Evolutionary conservation across 2,888 invertebrate genomes (phyloP), one percentile per base, ranked within the genome.

Genomic region (Aplocera efformata): DNA sequence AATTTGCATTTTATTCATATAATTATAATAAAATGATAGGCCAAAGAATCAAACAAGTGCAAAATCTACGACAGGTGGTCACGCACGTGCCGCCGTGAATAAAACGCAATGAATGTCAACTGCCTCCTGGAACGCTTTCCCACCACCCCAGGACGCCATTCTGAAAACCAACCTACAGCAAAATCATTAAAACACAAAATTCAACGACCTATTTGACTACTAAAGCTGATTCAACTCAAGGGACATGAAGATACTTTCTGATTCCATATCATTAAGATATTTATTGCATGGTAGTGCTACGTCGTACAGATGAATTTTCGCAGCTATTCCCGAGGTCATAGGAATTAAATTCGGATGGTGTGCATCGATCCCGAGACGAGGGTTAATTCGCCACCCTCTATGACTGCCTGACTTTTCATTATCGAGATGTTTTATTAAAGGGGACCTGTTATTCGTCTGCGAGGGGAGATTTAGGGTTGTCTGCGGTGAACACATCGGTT

Each of bases 341-440:
- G 63, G 70, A 66, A 55, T 69, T 64, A 75, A 56, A 75, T 79
- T 85, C 49, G 71, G 57, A 30, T 55, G 65, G 40, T 33, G 42
- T 42, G 35, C 44, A 46, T 46, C 47, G 48, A 24, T 41, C 36
- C 25, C 32, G n/a, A 50, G 51, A 57, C 56, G 79, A 78, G 82
- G 84, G 83, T 77, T 73, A 74, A 77, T 79, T 73, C 77, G 70
- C 79, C 79, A 83, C 86, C 88, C 88, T 81, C 83, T 67, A 67
- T 77, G 82, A 86, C 83, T 79, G 82, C 67, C 88, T 86, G 88
- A 88, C 88, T 88, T 88, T 88, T 88, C 88, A 88, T 88, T 88
- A 86, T 88, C 88, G 86, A 86, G 88, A 88, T 88, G 88, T 88
- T 88, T 86, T 88, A 88, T 88, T 85, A 85, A 86, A 79, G 79